Base-by-base conservation (phyloP, 1,140 invertebrate genomes). In the Pomphorhynchus laevis region DNA sequence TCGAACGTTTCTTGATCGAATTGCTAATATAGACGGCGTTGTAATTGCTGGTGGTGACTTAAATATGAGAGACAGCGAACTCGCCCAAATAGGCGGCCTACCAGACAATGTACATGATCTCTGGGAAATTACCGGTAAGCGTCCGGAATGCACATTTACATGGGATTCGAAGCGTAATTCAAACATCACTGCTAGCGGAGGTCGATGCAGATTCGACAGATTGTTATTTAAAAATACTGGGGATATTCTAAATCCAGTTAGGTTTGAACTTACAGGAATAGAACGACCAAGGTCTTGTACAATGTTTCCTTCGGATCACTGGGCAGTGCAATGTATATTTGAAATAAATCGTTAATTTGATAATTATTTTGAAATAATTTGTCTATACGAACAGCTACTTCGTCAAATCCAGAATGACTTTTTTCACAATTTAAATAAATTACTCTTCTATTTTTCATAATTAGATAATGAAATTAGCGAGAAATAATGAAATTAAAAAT, bases 301-400 rank as follows among this genome's bases (percentile, higher is more conserved):
- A 38, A 51, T 57, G 32, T 67, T 66, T 49, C 64, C 64, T 5
- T 65, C 62, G 48, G 66, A 67, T 52, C 66, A 67, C 45, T 67
- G 66, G 66, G 66, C 62, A 4, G 50, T 67, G n/a, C 44, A 61
- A 23, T 45, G 53, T 11, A 52, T 58, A 45, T 54, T 57, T 45
- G 48, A 55, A 31, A 53, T 49, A 31, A 34, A 37, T 37, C 5
- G 12, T 34, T 9, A 40, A 12, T 6, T 24, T 9, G 9, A 17
- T 34, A 9, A 4, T 34, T 38, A 46, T 43, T 35, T 39, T n/a
- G n/a, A n/a, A n/a, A n/a, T n/a, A n/a, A n/a, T n/a, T n/a, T n/a
- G n/a, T n/a, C n/a, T n/a, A n/a, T n/a, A n/a, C n/a, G n/a, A n/a
- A n/a, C n/a, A n/a, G n/a, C n/a, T n/a, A n/a, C n/a, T n/a, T n/a